These are phyloP conservation scores for Melanotaenia boesemani DNA, from an alignment of 2,797 vertebrate species.

Conservation along the genomic window DNA sequence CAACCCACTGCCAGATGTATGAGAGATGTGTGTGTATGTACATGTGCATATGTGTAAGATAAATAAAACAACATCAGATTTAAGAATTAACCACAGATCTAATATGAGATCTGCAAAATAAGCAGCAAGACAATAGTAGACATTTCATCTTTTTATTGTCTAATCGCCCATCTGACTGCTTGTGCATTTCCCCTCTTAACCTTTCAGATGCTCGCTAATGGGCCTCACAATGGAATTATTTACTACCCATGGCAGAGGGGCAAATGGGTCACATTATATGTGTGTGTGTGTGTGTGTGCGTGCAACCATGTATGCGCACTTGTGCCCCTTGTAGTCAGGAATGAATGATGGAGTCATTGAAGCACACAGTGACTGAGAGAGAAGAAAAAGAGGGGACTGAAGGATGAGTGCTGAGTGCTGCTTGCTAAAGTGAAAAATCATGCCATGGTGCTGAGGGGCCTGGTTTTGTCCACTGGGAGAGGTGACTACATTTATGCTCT, in stretches of 20 bases:
- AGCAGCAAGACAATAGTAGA: constrained; percentile 64
- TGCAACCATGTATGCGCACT: constrained; percentile 16
- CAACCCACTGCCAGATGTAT: constrained; percentile 53
- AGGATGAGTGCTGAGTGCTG: constrained; percentile 64
- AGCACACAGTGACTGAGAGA: constrained; percentile 77
- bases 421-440: constrained; percentile 91
- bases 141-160: constrained; percentile 80
- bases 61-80: constrained; percentile 63
- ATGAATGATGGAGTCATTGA: constrained; percentile 84
- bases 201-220: constrained; percentile 75
- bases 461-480: constrained; percentile 85
- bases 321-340: constrained; percentile 52
- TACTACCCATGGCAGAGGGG: constrained; percentile 74
- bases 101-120: constrained; percentile 69
- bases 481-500: constrained; percentile 89
- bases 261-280: constrained; percentile 76
- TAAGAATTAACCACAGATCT: constrained; percentile 63
- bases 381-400: constrained; percentile 54
- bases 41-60: constrained; percentile 17
- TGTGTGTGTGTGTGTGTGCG: constrained; percentile 48
- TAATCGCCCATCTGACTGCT: constrained; percentile 76
- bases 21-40: constrained; percentile 44
- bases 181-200: constrained; percentile 71
- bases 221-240: constrained; percentile 80
- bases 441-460: constrained; percentile 87